Percentiles rank a stretch among this genome's conserved stretches.
Evolutionary conservation across 2,113 vertebrate genomes (phyloP).

Genomic region (Takifugu flavidus): DNA sequence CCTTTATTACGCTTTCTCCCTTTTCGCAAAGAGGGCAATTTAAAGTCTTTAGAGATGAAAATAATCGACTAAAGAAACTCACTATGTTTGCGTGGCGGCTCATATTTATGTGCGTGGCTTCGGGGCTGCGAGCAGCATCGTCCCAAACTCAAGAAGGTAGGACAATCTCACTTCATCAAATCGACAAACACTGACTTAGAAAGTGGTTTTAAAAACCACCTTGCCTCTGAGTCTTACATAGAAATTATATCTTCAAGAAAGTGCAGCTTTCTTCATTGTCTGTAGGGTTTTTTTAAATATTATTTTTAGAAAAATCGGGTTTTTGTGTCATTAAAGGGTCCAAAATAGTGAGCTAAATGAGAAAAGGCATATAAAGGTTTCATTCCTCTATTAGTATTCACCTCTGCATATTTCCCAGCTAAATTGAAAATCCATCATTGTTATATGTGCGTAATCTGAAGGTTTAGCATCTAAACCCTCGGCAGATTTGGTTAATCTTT

Average conservation of each 20-base stretch:
- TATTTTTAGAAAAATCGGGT: neutral
- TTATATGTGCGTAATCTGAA: no score
- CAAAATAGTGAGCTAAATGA: no score
- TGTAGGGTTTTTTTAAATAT: neutral
- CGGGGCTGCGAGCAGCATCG: constrained; percentile 33
- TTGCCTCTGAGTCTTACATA: neutral
- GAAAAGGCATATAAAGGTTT: no score
- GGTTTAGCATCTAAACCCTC: neutral
- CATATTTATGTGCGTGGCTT: constrained; percentile 39
- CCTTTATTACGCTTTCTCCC: neutral
- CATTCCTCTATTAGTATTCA: neutral
- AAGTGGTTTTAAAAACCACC: neutral
- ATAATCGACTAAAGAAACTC: constrained; percentile 17
- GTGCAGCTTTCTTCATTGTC: neutral
- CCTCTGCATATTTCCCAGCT: neutral
- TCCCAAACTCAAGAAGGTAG: constrained; percentile 72
- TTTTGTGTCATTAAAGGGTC: no score
- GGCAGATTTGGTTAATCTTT: constrained; percentile 4
- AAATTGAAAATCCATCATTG: neutral
- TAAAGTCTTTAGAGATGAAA: constrained; percentile 26
- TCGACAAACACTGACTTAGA: neutral
- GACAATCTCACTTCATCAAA: neutral
- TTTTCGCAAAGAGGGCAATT: neutral
- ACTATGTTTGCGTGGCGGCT: constrained; percentile 54
- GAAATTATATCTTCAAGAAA: neutral